phyloP scores from a whole-genome alignment of 2,888 invertebrate species.

The Emmelina monodactyla region DNA sequence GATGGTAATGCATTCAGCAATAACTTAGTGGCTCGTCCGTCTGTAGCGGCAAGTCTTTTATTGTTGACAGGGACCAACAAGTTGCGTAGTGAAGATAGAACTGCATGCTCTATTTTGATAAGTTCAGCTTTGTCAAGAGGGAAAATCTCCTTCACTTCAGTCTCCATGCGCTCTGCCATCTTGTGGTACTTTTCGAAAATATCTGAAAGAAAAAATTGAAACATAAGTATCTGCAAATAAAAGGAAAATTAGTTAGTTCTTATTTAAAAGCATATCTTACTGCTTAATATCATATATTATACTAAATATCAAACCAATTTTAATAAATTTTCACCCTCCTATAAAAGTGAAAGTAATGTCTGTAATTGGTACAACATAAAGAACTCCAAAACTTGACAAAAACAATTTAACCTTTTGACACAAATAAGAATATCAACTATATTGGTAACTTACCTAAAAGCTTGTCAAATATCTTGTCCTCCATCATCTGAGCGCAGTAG shows the following conservation, averaged over 20 bases:
- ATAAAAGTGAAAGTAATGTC: too few species aligned
- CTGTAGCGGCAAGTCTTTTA: slow-evolving; percentile 65
- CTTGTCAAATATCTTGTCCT: slow-evolving; percentile 77
- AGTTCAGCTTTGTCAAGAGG: slow-evolving; percentile 24
- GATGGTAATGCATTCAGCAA: slow-evolving; percentile 75
- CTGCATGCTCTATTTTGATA: slow-evolving; percentile 71
- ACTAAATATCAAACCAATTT: too few species aligned
- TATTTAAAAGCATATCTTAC: too few species aligned
- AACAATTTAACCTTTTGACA: too few species aligned
- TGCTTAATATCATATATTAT: too few species aligned
- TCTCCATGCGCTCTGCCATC: slow-evolving; percentile 21
- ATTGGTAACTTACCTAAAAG: slow-evolving; percentile 68
- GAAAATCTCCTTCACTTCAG: slow-evolving; percentile 19
- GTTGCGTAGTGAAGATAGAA: slow-evolving; percentile 80
- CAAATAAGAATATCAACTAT: too few species aligned
- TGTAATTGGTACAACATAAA: too few species aligned
- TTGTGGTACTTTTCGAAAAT: slow-evolving; percentile 41
- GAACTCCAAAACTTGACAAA: too few species aligned
- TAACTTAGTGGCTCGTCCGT: slow-evolving; percentile 58
- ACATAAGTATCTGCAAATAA: too few species aligned
- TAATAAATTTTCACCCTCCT: too few species aligned
- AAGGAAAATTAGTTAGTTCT: too few species aligned
- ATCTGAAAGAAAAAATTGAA: too few species aligned
- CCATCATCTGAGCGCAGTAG: slow-evolving; percentile 85
- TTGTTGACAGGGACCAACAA: slow-evolving; percentile 69